A percentile compares a stretch with the other conserved stretches of the same genome.
Evolutionary conservation across 2,888 invertebrate species (phyloP).

Genomic region (Odontomyia ornata): DNA sequence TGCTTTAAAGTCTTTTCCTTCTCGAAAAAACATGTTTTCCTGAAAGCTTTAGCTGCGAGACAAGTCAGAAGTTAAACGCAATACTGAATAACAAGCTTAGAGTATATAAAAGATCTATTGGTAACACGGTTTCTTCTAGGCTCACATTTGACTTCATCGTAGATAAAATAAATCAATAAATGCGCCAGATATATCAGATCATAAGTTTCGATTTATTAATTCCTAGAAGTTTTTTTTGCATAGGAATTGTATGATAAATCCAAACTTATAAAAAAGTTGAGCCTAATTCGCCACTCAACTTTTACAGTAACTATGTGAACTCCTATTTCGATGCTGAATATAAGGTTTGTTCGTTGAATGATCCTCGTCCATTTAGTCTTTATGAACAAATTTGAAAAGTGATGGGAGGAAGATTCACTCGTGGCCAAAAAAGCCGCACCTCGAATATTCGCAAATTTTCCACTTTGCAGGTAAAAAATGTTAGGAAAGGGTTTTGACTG

Average conservation of each 20-base stretch:
- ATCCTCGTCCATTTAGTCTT: conserved; percentile 82
- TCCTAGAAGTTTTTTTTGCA: too few species aligned
- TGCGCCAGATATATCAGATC: conserved; percentile 80
- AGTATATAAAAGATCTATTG: conserved; percentile 79
- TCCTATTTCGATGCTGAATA: too few species aligned
- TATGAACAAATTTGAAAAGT: conserved; percentile 85
- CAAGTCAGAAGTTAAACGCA: conserved; percentile 78
- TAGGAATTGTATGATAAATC: too few species aligned
- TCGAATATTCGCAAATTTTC: too few species aligned
- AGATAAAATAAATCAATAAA: conserved; percentile 73
- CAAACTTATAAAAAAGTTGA: too few species aligned
- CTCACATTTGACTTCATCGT: conserved; percentile 71
- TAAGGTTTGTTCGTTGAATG: conserved; percentile 85
- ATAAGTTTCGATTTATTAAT: conserved; percentile 84
- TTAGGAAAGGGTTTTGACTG: too few species aligned
- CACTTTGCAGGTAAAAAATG: too few species aligned
- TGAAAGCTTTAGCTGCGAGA: too few species aligned
- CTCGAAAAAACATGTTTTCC: conserved; percentile 83
- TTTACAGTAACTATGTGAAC: too few species aligned
- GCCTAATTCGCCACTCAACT: too few species aligned
- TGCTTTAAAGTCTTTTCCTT: too few species aligned
- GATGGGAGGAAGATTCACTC: conserved; percentile 88
- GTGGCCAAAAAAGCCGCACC: too few species aligned
- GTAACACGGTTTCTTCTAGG: conserved; percentile 64
- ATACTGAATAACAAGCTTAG: conserved; percentile 85